Conservation (phyloP, 2,888 invertebrate genomes). For the Electrophaes corylata region DNA sequence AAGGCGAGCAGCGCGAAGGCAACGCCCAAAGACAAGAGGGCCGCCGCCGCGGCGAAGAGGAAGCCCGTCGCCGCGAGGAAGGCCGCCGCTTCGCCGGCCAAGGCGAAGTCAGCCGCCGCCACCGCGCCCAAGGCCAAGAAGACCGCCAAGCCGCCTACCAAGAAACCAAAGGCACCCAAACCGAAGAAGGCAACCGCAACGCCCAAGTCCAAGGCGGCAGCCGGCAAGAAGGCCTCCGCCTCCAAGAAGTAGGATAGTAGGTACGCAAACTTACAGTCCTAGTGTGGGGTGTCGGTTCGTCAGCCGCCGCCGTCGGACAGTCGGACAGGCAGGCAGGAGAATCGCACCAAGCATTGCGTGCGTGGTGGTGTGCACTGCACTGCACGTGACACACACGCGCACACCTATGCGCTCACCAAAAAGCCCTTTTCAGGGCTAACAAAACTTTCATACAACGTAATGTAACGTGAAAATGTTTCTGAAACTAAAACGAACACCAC, state of each 20-base stretch:
- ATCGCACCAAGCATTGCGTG: too few species aligned
- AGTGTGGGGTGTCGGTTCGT: not conserved
- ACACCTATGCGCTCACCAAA: too few species aligned
- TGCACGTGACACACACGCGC: too few species aligned
- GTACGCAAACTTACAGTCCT: too few species aligned
- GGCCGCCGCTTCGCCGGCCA: slow-evolving; percentile 23
- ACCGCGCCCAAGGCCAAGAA: slow-evolving; percentile 90
- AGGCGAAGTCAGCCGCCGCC: slow-evolving; percentile 23
- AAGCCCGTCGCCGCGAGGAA: slow-evolving; percentile 25
- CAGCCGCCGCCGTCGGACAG: slow-evolving; percentile 10
- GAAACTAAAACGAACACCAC: too few species aligned
- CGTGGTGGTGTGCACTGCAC: too few species aligned
- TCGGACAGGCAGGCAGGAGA: too few species aligned
- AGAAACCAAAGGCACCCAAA: slow-evolving; percentile 22
- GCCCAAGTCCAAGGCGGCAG: slow-evolving; percentile 52
- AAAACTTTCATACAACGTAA: too few species aligned
- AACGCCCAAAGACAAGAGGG: slow-evolving; percentile 26
- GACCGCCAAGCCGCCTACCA: slow-evolving; percentile 66
- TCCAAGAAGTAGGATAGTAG: not conserved
- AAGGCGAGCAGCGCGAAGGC: not conserved
- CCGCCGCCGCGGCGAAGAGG: slow-evolving; percentile 41
- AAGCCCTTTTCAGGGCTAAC: too few species aligned
- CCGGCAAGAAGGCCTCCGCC: slow-evolving; percentile 43
- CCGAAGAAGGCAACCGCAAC: slow-evolving; percentile 42
- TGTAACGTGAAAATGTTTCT: too few species aligned